phyloP scores from a whole-genome alignment of 2,888 invertebrate species.

The Pogonocherus hispidulus region DNA sequence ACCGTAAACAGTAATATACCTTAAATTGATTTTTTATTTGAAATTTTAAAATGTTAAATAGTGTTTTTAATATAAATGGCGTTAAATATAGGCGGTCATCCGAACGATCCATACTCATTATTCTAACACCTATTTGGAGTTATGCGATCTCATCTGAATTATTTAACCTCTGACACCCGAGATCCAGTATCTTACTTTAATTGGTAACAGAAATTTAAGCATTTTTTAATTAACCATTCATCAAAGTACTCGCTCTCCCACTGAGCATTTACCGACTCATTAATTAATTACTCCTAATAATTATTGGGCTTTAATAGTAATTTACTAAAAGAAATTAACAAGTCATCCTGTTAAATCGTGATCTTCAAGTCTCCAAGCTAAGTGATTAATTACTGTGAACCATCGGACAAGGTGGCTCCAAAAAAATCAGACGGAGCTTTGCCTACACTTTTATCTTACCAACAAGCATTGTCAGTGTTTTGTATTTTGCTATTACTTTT shows the following conservation, averaged over 20 bases:
- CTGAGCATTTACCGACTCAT: constrained; percentile 55
- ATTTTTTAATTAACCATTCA: constrained; percentile 42
- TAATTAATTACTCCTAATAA: constrained; percentile 58
- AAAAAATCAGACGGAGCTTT: constrained; percentile 4
- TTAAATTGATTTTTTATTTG: no score
- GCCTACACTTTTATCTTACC: constrained; percentile 1
- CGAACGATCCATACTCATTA: no score
- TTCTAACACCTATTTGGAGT: no score
- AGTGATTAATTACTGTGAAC: constrained; percentile 52
- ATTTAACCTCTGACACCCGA: constrained; percentile 36
- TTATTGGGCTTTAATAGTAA: constrained; percentile 55
- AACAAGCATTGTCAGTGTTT: constrained; percentile 14
- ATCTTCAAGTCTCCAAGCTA: constrained; percentile 48
- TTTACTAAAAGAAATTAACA: constrained; percentile 49
- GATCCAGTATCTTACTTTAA: constrained; percentile 29
- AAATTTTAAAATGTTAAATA: no score
- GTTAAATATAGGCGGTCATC: no score
- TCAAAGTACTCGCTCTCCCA: constrained; percentile 31
- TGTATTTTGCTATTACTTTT: no score
- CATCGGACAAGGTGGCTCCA: constrained; percentile 40
- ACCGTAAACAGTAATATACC: no score
- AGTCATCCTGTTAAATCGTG: constrained; percentile 50
- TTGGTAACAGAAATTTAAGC: constrained; percentile 37
- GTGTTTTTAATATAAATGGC: no score
- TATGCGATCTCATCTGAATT: constrained; percentile 18